Conservation (phyloP, 2,888 invertebrate genomes). For the Sicus ferrugineus region DNA sequence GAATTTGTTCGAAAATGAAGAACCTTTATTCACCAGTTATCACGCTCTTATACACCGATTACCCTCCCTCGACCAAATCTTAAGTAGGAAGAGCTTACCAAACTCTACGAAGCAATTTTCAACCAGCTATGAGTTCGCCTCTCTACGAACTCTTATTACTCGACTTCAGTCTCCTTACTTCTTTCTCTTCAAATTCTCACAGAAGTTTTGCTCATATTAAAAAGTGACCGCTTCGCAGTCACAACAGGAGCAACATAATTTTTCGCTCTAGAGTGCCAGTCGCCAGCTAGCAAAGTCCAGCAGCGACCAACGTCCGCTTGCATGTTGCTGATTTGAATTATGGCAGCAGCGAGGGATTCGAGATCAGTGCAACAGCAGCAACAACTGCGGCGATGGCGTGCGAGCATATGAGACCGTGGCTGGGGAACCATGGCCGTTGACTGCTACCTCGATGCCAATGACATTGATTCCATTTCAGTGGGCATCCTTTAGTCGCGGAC, state of each 20-base stretch:
- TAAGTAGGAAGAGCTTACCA: background rate
- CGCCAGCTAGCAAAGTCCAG: background rate
- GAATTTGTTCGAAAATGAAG: background rate
- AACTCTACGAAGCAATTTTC: too few species aligned
- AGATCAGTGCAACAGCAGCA: slow-evolving; percentile 15
- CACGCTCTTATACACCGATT: background rate
- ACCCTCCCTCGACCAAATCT: background rate
- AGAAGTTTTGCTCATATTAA: background rate
- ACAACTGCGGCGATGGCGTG: background rate
- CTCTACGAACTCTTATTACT: too few species aligned
- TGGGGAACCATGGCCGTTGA: slow-evolving; percentile 25
- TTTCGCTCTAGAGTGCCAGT: slow-evolving; percentile 4
- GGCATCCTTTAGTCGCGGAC: slow-evolving; percentile 16
- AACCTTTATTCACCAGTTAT: background rate
- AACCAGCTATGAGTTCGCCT: too few species aligned
- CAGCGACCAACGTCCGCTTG: slow-evolving; percentile 12
- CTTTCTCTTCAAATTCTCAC: background rate
- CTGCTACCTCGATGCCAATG: slow-evolving; percentile 29
- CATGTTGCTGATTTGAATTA: slow-evolving; percentile 29
- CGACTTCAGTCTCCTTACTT: too few species aligned
- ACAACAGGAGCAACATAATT: slow-evolving; percentile 13
- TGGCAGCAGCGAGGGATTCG: slow-evolving; percentile 29
- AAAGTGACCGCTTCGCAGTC: slow-evolving; percentile 3
- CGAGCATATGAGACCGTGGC: background rate
- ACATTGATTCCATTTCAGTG: slow-evolving; percentile 28